Conservation (phyloP, 2,113 vertebrate genomes). For the human region GRCh38 chr1:198265501-198266000, state of each 20-base stretch:
- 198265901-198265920: neutral
- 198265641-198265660: neutral
- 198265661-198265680: neutral
- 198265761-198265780: neutral
- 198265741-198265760: neutral
- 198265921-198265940: neutral
- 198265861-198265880: neutral
- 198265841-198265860: neutral
- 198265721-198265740: neutral
- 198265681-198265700: neutral
- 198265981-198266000: neutral
- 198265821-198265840: neutral
- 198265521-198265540: rapidly evolving
- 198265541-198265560: neutral
- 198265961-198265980: neutral
- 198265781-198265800: neutral
- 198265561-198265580: neutral
- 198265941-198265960: neutral
- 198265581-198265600: neutral
- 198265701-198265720: neutral
- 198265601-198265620: neutral
- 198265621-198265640: neutral
- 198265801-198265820: neutral
- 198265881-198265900: neutral
- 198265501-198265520: neutral